A percentile compares a stretch with the other conserved stretches of the same genome.
phyloP scores from a whole-genome alignment of 2,113 vertebrate species.

The Paratilapia polleni region DNA sequence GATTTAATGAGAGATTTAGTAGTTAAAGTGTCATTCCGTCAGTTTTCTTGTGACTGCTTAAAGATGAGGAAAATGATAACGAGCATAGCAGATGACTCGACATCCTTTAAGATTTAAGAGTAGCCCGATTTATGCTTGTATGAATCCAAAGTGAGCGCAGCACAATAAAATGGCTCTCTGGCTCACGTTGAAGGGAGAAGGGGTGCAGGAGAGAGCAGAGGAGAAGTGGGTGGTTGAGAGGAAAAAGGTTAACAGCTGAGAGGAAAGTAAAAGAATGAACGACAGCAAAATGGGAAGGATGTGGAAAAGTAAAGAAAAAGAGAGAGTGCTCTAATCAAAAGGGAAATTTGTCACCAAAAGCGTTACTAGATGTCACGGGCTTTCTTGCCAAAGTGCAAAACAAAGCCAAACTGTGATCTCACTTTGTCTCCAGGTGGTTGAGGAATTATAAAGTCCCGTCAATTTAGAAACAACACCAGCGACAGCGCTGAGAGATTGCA shows the following conservation, averaged over 20 bases:
- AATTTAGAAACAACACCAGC: slow-evolving; percentile 29
- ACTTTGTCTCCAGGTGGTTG: slow-evolving; percentile 21
- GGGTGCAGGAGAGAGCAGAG: neutral
- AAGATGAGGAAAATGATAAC: slow-evolving; percentile 47
- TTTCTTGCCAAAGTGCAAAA: slow-evolving; percentile 32
- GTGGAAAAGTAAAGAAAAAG: slow-evolving; percentile 32
- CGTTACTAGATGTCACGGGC: slow-evolving; percentile 22
- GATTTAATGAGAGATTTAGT: slow-evolving; percentile 17
- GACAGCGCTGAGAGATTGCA: slow-evolving; percentile 13
- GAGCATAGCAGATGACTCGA: slow-evolving; percentile 53
- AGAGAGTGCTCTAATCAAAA: neutral
- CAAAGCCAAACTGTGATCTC: slow-evolving; percentile 12
- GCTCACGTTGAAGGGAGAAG: slow-evolving; percentile 28
- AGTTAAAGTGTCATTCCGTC: slow-evolving; percentile 8
- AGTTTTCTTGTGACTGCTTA: slow-evolving; percentile 26
- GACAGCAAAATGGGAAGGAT: slow-evolving; percentile 7
- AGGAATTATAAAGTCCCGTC: slow-evolving; percentile 41
- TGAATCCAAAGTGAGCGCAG: slow-evolving; percentile 43
- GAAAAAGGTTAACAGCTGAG: slow-evolving; percentile 31
- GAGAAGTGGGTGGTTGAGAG: neutral
- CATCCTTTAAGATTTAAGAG: slow-evolving; percentile 47
- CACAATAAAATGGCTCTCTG: slow-evolving; percentile 46
- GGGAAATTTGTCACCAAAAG: slow-evolving; percentile 18
- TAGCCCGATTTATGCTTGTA: slow-evolving; percentile 24
- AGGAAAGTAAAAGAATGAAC: slow-evolving; percentile 12